Base-by-base conservation (phyloP, 1,140 invertebrate species). In the Protaetia brevitarsis region DNA sequence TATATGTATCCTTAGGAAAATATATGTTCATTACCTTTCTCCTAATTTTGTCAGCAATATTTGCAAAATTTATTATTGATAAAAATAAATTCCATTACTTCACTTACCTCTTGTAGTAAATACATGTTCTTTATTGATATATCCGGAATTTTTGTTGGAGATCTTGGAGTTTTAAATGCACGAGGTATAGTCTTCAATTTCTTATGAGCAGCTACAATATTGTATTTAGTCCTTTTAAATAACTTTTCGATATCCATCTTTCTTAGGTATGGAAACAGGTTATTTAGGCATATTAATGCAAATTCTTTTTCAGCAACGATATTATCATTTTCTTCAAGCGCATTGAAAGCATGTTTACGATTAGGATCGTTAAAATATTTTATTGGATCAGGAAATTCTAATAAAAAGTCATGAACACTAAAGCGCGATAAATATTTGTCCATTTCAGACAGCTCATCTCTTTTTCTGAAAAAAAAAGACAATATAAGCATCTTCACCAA, bases 321-420 rank as follows among this genome's bases (percentile, higher is more conserved):
- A 5, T 51, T 21, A 5, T 58, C 29, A 10, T 59, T 58, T 7
- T 45, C 19, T 41, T 69, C 57, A 26, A 16, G 34, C 0, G 62
- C 65, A 10, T 6, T 19, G 8, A 68, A 64, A 7, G 41, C 23
- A 8, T 65, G 71, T 63, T 37, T 65, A 68, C 80, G 78, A 0
- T 76, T 76, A 8, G 67, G 66, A 74, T 85, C 71, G 59, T 74
- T 70, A 72, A 86, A 87, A 62, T 81, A 74, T 23, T 72, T 69
- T 60, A 81, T 71, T 8, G 86, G 86, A 67, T 85, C 77, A 19
- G 85, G 82, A 76, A 86, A 83, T 26, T 81, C 75, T 36, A 81
- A 72, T 2, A 88, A 63, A 72, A 87, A 87, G 16, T 82, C 75
- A 30, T 80, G 69, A 2, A 84, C 3, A 5, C 45, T 41, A 36